phyloP scores from a whole-genome alignment of 2,888 invertebrate genomes.

The Epinotia demarniana region DNA sequence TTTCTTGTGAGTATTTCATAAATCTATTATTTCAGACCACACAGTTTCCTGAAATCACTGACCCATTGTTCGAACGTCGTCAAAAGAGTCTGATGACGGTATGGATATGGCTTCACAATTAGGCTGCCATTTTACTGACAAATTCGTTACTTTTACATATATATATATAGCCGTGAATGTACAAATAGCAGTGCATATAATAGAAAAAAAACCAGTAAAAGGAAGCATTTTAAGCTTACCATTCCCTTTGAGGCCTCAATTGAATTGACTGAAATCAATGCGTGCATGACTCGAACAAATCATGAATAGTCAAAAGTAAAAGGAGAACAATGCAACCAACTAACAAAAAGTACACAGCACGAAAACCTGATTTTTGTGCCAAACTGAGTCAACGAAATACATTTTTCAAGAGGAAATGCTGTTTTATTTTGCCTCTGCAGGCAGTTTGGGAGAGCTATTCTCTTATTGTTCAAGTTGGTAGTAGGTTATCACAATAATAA shows the following conservation, averaged over 20 bases:
- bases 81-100: too few species aligned
- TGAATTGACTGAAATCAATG: slow-evolving; percentile 5
- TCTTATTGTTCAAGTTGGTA: background rate
- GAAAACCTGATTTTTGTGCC: background rate
- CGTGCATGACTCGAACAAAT: slow-evolving; percentile 1
- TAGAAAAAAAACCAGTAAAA: background rate
- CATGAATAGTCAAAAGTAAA: slow-evolving; percentile 2
- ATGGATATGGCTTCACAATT: too few species aligned
- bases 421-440: background rate
- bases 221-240: background rate
- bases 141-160: background rate
- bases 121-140: background rate
- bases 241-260: background rate
- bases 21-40: too few species aligned
- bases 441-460: background rate
- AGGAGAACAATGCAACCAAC: background rate
- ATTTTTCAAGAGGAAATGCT: background rate
- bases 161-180: too few species aligned
- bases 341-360: background rate
- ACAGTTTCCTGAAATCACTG: too few species aligned
- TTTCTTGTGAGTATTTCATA: too few species aligned
- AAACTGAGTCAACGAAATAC: background rate
- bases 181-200: too few species aligned
- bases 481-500: background rate
- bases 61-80: too few species aligned